A percentile compares a stretch with the other conserved stretches of the same genome.
Conservation (phyloP, 2,113 vertebrate species). For the Fukomys damarensis region DNA sequence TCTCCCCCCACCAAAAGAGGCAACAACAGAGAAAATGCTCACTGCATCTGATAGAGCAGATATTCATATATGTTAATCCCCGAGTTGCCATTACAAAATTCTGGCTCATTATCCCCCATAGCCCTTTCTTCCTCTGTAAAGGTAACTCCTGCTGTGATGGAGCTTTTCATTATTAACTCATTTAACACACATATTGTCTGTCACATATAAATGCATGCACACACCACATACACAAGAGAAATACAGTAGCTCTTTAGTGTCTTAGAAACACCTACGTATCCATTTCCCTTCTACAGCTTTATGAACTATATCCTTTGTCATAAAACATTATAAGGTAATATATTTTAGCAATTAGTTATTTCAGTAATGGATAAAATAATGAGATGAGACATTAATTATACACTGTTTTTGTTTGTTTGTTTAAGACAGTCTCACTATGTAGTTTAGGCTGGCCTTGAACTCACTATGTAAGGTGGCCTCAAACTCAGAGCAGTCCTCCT, state of each 20-base stretch:
- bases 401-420: not conserved
- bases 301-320: conserved; percentile 24
- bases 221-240: not conserved
- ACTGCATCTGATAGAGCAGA: not conserved
- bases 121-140: not conserved
- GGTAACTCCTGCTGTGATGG: not conserved
- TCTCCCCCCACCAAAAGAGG: no score
- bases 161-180: not conserved
- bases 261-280: conserved; percentile 40
- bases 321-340: not conserved
- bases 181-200: conserved; percentile 34
- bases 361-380: conserved; percentile 36
- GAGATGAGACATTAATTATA: conserved; percentile 20
- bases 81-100: not conserved
- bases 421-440: not conserved
- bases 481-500: not conserved
- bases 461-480: not conserved
- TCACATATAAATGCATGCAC: not conserved
- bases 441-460: not conserved
- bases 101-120: not conserved
- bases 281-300: conserved; percentile 32
- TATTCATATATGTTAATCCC: not conserved
- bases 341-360: not conserved
- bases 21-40: not conserved
- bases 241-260: conserved; percentile 29